Evolutionary conservation across 2,113 vertebrate genomes (phyloP).

Genomic region (cat (Felis catus)): DNA sequence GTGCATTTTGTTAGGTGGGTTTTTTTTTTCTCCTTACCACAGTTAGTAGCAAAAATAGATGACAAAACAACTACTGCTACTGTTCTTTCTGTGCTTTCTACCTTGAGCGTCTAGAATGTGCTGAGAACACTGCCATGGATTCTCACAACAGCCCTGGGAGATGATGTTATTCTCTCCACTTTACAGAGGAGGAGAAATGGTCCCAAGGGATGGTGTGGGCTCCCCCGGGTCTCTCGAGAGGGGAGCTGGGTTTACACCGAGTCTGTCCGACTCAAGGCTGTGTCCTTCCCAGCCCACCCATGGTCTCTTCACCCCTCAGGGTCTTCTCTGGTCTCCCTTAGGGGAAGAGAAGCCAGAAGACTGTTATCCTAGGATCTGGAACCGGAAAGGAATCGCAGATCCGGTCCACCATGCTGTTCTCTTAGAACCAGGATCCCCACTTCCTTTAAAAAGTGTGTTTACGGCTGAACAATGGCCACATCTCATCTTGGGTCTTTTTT

Average conservation of each 20-base stretch:
- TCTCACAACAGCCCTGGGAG: neutral
- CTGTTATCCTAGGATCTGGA: neutral
- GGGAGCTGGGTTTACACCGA: neutral
- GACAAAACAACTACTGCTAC: neutral
- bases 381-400: neutral
- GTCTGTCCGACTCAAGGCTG: neutral
- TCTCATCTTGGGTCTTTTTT: conserved; percentile 1
- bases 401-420: neutral
- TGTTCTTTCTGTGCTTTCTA: neutral
- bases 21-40: neutral
- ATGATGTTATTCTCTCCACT: fast-evolving
- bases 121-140: neutral
- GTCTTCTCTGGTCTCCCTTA: neutral
- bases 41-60: neutral
- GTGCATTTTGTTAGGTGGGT: neutral
- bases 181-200: neutral
- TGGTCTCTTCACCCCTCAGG: neutral
- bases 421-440: neutral
- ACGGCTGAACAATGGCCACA: neutral
- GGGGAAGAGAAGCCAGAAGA: neutral
- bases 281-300: no score
- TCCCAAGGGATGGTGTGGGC: neutral
- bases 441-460: conserved; percentile 37
- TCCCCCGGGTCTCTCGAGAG: neutral
- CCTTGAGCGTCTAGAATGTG: neutral